Evolutionary conservation across 1,140 invertebrate species (phyloP).

Genomic region (Drosophila subpulchrella): DNA sequence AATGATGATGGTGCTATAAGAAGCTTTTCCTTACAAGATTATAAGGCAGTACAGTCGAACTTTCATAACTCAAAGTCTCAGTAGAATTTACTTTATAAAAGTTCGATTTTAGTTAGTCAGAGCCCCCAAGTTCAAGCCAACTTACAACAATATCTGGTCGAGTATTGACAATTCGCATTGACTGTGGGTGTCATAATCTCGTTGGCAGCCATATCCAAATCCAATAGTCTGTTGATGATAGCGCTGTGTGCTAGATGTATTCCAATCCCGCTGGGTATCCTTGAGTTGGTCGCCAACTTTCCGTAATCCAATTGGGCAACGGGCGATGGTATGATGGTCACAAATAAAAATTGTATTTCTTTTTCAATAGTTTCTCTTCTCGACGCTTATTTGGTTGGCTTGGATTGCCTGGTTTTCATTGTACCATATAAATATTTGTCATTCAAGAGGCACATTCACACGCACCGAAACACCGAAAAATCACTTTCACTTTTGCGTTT

Average conservation of each 20-base stretch:
- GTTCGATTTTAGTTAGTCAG: background rate
- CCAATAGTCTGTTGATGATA: constrained; percentile 15
- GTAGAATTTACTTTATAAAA: background rate
- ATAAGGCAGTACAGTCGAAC: background rate
- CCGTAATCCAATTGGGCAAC: constrained; percentile 59
- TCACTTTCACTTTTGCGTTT: constrained; percentile 78
- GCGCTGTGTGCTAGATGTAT: constrained; percentile 5
- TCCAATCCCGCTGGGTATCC: constrained; percentile 41
- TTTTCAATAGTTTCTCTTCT: constrained; percentile 66
- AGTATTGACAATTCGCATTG: constrained; percentile 83
- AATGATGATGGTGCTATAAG: background rate
- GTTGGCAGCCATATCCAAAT: constrained; percentile 80
- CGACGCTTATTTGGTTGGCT: constrained; percentile 42
- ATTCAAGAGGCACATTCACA: constrained; percentile 71
- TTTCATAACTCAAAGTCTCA: background rate
- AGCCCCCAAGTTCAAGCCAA: constrained; percentile 7
- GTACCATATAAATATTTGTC: constrained; percentile 62
- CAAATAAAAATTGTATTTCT: constrained; percentile 13
- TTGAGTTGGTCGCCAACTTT: constrained; percentile 22
- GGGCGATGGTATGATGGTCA: too few relatives aligned
- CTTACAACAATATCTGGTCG: constrained; percentile 84
- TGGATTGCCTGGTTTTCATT: constrained; percentile 63
- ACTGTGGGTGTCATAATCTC: constrained; percentile 83
- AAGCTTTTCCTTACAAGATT: background rate
- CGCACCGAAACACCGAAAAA: constrained; percentile 51